Percentiles rank a stretch among this genome's conserved stretches.
Evolutionary conservation across 2,113 vertebrate species (phyloP).

Genomic region (Nanorana parkeri): DNA sequence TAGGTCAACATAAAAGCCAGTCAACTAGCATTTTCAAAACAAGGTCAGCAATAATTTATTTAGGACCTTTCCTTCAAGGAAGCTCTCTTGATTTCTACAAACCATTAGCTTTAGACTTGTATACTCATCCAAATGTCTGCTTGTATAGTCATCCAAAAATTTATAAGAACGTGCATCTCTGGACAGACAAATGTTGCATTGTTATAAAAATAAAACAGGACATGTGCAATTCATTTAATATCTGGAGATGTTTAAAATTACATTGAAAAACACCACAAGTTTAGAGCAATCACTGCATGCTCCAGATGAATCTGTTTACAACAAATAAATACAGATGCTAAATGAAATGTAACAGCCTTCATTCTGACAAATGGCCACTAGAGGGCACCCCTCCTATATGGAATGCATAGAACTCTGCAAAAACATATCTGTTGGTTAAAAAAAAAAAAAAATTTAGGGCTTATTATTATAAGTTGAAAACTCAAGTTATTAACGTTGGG

Average conservation of each 20-base stretch:
- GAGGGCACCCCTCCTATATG: not conserved
- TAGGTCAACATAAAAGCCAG: too few species aligned
- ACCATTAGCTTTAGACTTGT: not conserved
- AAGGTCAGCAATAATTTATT: too few species aligned
- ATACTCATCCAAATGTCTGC: not conserved
- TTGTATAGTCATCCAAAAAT: not conserved
- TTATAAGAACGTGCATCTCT: not conserved
- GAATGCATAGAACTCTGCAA: not conserved
- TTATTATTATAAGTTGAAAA: too few species aligned
- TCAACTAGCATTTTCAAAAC: too few species aligned
- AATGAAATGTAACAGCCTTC: not conserved
- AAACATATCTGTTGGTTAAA: too few species aligned
- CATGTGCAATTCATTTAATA: not conserved
- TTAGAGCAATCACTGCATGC: not conserved
- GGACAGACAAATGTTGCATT: not conserved
- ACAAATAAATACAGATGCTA: not conserved
- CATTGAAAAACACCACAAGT: not conserved
- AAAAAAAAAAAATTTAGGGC: too few species aligned
- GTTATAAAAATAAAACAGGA: not conserved
- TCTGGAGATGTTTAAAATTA: not conserved
- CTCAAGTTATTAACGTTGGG: too few species aligned
- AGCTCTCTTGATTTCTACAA: too few species aligned
- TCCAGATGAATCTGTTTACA: not conserved
- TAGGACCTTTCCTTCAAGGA: too few species aligned
- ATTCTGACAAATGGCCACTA: not conserved